Conservation (phyloP, 2,888 invertebrate genomes). For the Chromoteleia sp. region DNA sequence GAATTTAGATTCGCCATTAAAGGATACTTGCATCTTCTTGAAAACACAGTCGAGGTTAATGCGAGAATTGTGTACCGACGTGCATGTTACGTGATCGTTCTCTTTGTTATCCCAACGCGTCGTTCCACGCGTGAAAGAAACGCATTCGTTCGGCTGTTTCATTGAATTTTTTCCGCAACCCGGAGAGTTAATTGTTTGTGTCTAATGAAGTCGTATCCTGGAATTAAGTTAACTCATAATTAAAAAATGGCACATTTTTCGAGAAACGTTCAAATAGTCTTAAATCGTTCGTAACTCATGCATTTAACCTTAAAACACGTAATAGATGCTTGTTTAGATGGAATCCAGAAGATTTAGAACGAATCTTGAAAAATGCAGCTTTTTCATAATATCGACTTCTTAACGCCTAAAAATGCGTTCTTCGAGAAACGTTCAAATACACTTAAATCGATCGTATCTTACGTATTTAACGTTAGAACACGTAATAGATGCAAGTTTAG, state of each 20-base stretch:
- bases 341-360: too few relatives aligned
- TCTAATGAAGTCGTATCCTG: conserved; percentile 67
- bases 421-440: too few relatives aligned
- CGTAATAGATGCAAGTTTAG: too few relatives aligned
- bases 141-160: conserved; percentile 9
- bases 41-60: conserved; percentile 51
- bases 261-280: too few relatives aligned
- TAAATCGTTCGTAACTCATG: too few relatives aligned
- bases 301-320: too few relatives aligned
- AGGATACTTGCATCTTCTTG: conserved; percentile 34
- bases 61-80: conserved; percentile 59
- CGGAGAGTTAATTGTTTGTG: conserved; percentile 55
- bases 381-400: too few relatives aligned
- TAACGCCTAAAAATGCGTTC: too few relatives aligned
- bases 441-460: too few relatives aligned
- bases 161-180: conserved; percentile 39
- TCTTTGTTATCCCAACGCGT: conserved; percentile 39
- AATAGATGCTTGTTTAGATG: too few relatives aligned
- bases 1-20: conserved; percentile 44
- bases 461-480: too few relatives aligned
- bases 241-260: conserved; percentile 59
- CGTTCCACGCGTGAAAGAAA: conserved; percentile 39
- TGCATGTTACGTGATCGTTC: conserved; percentile 43
- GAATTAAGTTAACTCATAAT: conserved; percentile 59
- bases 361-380: too few relatives aligned